Percentiles rank a stretch among this genome's conserved stretches.
Conservation (phyloP, 2,113 vertebrate species). For the Aegithalos caudatus region DNA sequence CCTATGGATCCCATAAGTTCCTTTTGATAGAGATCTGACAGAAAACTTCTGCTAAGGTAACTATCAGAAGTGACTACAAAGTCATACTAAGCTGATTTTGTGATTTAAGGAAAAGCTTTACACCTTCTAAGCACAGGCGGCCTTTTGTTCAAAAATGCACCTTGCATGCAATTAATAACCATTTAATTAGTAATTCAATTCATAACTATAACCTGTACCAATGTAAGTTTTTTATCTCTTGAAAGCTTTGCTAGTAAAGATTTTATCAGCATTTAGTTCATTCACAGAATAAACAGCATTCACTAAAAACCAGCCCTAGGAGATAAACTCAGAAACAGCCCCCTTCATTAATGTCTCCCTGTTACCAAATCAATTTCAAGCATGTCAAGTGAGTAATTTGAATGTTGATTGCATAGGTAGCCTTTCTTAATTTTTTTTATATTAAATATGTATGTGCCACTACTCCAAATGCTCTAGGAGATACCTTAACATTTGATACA, state of each 20-base stretch:
- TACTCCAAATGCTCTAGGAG: not conserved
- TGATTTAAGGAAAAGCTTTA: not conserved
- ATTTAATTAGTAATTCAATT: not conserved
- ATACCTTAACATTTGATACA: not conserved
- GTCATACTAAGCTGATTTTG: not conserved
- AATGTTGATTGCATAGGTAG: not conserved
- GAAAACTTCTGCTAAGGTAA: not conserved
- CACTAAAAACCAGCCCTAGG: not conserved
- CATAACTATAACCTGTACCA: not conserved
- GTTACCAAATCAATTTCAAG: not conserved
- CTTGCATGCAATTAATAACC: not conserved
- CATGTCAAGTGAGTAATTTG: not conserved
- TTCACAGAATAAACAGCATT: not conserved
- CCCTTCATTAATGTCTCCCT: not conserved
- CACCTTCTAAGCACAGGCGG: not conserved
- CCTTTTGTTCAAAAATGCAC: not conserved
- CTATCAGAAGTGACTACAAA: not conserved
- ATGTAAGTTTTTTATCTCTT: not conserved
- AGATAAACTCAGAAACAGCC: not conserved
- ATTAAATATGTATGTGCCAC: not conserved
- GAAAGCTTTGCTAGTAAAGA: not conserved
- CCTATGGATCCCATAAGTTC: not conserved
- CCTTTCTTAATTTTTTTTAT: not conserved
- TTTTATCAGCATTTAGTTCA: not conserved
- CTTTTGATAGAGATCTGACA: not conserved